Evolutionary conservation across 2,888 invertebrate genomes (phyloP), one percentile per base, ranked within the genome.

Genomic region (Meteorus cinctellus): DNA sequence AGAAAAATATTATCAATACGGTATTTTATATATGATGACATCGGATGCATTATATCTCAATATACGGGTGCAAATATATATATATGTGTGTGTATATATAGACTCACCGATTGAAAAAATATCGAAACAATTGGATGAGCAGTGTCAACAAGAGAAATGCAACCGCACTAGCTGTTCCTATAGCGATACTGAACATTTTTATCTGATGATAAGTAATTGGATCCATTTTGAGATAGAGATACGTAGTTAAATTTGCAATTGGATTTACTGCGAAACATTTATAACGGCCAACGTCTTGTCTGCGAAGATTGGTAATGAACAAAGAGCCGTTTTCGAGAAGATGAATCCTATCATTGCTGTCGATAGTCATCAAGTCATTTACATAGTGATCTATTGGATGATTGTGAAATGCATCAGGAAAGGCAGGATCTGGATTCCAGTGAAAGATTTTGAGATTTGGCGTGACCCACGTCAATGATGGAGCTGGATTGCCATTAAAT

Each of bases 211-310:
- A 94, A 76, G 96, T 94, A 85, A 94, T 93, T 24, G 97, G 97
- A 90, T 97, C 96, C 87, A 98, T 94, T 87, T 95, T 94, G 74
- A 97, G 91, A 70, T 94, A 90, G 36, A 97, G 94, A 84, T 93
- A 93, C 65, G 93, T 92, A 1, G 96, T 95, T 41, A 92, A 91
- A 88, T 96, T 97, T 72, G 95, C 95, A 80, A 95, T 92, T 19
- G 96, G 94, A 90, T 97, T 97, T 84, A 94, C 93, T 60, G 96
- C 97, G 86, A 94, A 94, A 88, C 98, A 98, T 78, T 93, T 92
- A 90, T 98, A 98, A 36, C 93, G 91, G 72, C 97, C 97, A 83
- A 95, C 95, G 90, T 97, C 97, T 86, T 94, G 93, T 81, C 95
- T 92, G 59, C 94, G 93, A 76, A 95, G 92, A 81, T 93, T 92